Evolutionary conservation across 1,140 invertebrate genomes (phyloP).

Genomic region (Drosophila saltans): DNA sequence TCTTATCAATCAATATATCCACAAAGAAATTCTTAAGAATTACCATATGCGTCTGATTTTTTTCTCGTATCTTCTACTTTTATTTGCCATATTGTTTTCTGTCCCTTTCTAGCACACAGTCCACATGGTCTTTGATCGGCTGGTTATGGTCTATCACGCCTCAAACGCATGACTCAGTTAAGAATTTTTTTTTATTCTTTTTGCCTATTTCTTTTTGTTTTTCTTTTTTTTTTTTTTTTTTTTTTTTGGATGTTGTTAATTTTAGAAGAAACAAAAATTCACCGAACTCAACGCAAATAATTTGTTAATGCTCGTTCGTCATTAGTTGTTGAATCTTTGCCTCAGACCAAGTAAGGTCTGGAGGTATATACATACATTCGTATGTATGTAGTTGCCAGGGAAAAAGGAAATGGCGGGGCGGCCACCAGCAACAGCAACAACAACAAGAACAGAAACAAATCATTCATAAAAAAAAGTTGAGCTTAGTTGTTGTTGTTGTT

Average conservation of each 20-base stretch:
- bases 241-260: slow-evolving; percentile 30
- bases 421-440: slow-evolving; percentile 20
- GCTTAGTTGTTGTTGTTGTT: slow-evolving; percentile 8
- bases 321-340: slow-evolving; percentile 36
- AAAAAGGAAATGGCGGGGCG: not conserved
- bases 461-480: slow-evolving; percentile 49
- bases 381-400: slow-evolving; percentile 28
- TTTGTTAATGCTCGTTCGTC: slow-evolving; percentile 39
- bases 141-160: slow-evolving; percentile 61
- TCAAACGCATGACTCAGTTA: slow-evolving; percentile 61
- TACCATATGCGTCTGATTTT: not conserved
- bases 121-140: slow-evolving; percentile 26
- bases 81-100: not conserved
- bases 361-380: not conserved
- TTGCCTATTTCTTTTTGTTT: slow-evolving; percentile 24
- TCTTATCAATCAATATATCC: not conserved
- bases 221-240: slow-evolving; percentile 40
- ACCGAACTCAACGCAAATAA: slow-evolving; percentile 4
- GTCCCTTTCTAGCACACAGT: not conserved
- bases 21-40: not conserved
- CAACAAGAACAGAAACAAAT: slow-evolving; percentile 8
- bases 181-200: not conserved
- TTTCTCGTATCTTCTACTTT: not conserved
- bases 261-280: slow-evolving; percentile 13
- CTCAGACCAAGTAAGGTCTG: slow-evolving; percentile 3